Evolutionary conservation across 2,113 vertebrate species (phyloP).

Genomic region (Corythoichthys intestinalis): DNA sequence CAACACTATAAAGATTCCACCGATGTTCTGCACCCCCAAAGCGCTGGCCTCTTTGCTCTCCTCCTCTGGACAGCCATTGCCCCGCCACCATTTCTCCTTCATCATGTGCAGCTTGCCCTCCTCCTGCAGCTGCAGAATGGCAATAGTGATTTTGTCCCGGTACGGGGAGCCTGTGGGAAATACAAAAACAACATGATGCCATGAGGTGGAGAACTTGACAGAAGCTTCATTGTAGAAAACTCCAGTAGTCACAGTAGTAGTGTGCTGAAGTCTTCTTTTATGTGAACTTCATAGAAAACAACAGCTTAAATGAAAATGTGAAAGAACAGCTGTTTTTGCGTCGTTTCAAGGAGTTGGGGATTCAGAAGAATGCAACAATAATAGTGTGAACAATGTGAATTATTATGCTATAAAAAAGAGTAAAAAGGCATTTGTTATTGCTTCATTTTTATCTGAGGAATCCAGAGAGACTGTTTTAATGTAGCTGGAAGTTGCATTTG

Average conservation of each 20-base stretch:
- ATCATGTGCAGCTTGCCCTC: constrained; percentile 99
- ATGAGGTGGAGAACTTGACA: background rate
- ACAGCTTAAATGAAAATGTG: background rate
- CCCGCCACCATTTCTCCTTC: constrained; percentile 99
- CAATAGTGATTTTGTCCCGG: constrained; percentile 96
- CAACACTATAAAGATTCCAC: constrained; percentile 96
- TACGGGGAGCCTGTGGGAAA: constrained; percentile 86
- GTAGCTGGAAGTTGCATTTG: too few species aligned
- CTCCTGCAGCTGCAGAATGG: constrained; percentile 96
- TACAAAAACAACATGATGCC: constrained; percentile 9
- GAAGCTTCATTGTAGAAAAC: background rate
- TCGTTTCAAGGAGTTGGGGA: background rate
- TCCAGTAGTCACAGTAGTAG: background rate
- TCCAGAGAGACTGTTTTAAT: too few species aligned
- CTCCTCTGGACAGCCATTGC: constrained; percentile 95
- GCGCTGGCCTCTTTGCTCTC: constrained; percentile 98
- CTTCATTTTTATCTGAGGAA: background rate
- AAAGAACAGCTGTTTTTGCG: background rate
- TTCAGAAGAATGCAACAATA: background rate
- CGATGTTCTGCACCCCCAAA: constrained; percentile 95
- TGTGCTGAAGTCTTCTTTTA: background rate
- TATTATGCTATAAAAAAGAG: background rate
- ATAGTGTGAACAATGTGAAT: background rate
- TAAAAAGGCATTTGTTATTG: background rate
- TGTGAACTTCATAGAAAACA: background rate